Percentiles rank a stretch among this genome's conserved stretches.
These are phyloP conservation scores for Cheilinus undulatus DNA, from an alignment of 2,113 vertebrate genomes.

Conservation along the genomic window DNA sequence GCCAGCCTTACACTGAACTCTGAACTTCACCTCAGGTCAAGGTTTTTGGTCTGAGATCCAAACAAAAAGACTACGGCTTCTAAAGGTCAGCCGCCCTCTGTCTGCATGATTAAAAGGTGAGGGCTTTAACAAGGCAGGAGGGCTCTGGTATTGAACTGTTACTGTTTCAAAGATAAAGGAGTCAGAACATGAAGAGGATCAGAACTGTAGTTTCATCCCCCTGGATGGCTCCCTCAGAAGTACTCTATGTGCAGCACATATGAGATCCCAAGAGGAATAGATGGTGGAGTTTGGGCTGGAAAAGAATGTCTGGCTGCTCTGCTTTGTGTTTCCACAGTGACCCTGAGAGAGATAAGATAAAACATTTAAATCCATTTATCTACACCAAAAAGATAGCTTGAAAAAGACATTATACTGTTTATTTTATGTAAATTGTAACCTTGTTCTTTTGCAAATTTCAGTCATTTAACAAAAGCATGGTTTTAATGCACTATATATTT, in stretches of 20 bases:
- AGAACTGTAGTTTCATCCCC: conserved; percentile 18
- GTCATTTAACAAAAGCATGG: too few relatives aligned
- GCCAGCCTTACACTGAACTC: conserved; percentile 24
- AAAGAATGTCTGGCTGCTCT: neutral
- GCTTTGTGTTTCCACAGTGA: conserved; percentile 1
- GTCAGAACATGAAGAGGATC: conserved; percentile 36
- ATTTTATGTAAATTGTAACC: too few relatives aligned
- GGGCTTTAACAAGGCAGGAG: conserved; percentile 21
- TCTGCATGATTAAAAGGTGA: conserved; percentile 32
- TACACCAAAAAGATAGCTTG: too few relatives aligned
- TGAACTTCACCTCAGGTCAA: conserved; percentile 8
- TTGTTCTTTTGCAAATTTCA: too few relatives aligned
- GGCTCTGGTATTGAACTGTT: conserved; percentile 13
- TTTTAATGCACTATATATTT: neutral
- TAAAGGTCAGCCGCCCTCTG: conserved; percentile 1
- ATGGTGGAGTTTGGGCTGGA: conserved; percentile 1
- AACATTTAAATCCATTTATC: too few relatives aligned
- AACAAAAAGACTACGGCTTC: conserved; percentile 2
- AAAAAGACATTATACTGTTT: too few relatives aligned
- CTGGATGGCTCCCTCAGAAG: conserved; percentile 19
- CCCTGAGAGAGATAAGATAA: conserved; percentile 4
- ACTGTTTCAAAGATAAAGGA: conserved; percentile 24
- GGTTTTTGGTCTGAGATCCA: conserved; percentile 11
- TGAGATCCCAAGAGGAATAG: conserved; percentile 1
- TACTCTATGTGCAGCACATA: conserved; percentile 21